A percentile compares a stretch with the other conserved stretches of the same genome.
These are phyloP conservation scores for Ptycholaimellus sp. DNA, from an alignment of 2,888 invertebrate species.

Conservation along the genomic window DNA sequence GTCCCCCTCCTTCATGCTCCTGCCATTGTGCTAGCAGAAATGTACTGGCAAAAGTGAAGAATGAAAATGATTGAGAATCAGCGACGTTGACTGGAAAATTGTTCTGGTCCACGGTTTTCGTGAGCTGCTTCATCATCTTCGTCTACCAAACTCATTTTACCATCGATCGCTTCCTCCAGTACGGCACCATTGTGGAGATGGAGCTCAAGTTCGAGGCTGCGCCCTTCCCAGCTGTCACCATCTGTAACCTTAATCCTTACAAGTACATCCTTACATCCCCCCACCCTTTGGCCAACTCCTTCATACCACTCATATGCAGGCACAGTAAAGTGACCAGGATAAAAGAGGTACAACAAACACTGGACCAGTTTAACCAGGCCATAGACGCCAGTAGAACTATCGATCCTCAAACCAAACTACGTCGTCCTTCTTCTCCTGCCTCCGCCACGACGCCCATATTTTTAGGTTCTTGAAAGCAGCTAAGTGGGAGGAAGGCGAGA, in stretches of 20 bases:
- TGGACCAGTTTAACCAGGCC: too few relatives aligned
- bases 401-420: too few relatives aligned
- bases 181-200: slow-evolving; percentile 24
- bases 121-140: slow-evolving; percentile 14
- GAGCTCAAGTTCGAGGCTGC: slow-evolving; percentile 20
- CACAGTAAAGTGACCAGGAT: too few relatives aligned
- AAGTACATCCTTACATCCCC: slow-evolving; percentile 13
- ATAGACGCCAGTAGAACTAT: too few relatives aligned
- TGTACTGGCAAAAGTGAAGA: too few relatives aligned
- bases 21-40: slow-evolving; percentile 7
- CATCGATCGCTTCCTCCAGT: slow-evolving; percentile 20
- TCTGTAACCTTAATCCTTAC: slow-evolving; percentile 20
- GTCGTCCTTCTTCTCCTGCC: too few relatives aligned
- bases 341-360: too few relatives aligned
- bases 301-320: too few relatives aligned
- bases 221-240: slow-evolving; percentile 20
- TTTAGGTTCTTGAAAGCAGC: too few relatives aligned
- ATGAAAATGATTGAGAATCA: slow-evolving; percentile 6
- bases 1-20: slow-evolving; percentile 18
- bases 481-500: too few relatives aligned
- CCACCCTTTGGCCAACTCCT: too few relatives aligned
- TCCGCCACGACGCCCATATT: too few relatives aligned
- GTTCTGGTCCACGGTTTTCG: slow-evolving; percentile 16
- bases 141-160: slow-evolving; percentile 22
- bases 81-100: slow-evolving; percentile 3